Percentiles rank a stretch among this genome's conserved stretches.
Conservation (phyloP, 2,797 vertebrate species). For the Pangasius mekongensis region DNA sequence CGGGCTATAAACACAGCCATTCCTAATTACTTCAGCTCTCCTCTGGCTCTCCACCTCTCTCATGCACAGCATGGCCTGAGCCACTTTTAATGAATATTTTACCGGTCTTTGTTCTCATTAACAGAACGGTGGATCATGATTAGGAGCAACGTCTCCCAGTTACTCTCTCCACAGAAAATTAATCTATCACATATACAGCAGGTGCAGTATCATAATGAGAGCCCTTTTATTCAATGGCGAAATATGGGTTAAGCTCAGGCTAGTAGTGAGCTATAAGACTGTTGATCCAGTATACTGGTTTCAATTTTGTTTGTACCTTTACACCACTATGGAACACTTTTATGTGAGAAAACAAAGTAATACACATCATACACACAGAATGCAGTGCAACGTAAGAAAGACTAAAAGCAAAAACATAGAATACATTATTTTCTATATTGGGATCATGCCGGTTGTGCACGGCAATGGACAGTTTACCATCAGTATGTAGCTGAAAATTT, state of each 20-base stretch:
- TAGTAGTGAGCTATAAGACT: not conserved
- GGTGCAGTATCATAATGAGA: constrained; percentile 52
- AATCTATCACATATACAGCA: constrained; percentile 66
- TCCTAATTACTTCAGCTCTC: constrained; percentile 59
- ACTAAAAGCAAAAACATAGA: not conserved
- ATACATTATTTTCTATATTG: not conserved
- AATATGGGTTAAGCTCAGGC: not conserved
- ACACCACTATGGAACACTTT: not conserved
- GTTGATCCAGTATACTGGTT: not conserved
- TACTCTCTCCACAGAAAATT: constrained; percentile 68
- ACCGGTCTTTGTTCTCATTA: constrained; percentile 77
- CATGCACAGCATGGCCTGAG: constrained; percentile 64
- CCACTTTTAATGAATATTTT: constrained; percentile 83
- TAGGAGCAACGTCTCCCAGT: constrained; percentile 61
- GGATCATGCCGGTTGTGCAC: not conserved
- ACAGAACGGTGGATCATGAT: constrained; percentile 73
- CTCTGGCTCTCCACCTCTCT: constrained; percentile 43
- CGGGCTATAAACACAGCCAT: constrained; percentile 38
- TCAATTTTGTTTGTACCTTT: not conserved
- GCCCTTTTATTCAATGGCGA: constrained; percentile 8
- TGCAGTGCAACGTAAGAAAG: not conserved
- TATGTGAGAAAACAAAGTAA: not conserved
- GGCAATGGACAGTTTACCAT: not conserved
- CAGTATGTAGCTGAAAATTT: not conserved
- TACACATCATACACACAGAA: not conserved